These are phyloP conservation scores for Clarias gariepinus DNA, from an alignment of 2,113 vertebrate genomes.

Conservation along the genomic window DNA sequence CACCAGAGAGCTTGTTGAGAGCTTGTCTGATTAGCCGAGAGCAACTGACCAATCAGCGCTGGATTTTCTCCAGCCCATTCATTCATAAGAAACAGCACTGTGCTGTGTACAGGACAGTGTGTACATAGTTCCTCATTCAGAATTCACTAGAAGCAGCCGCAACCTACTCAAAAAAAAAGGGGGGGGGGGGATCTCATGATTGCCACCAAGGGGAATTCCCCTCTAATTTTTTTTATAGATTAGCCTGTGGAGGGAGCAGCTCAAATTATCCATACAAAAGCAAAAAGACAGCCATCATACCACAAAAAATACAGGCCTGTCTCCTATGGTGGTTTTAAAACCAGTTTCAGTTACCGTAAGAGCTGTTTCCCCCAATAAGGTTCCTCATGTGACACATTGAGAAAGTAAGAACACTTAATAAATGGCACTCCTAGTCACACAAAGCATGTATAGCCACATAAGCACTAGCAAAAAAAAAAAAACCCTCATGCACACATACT, in stretches of 20 bases:
- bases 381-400: conserved; percentile 42
- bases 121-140: conserved; percentile 52
- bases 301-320: neutral
- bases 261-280: neutral
- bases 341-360: conserved; percentile 29
- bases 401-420: conserved; percentile 34
- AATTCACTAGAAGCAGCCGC: conserved; percentile 22
- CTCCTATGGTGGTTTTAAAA: neutral
- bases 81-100: conserved; percentile 67
- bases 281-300: neutral
- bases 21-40: conserved; percentile 47
- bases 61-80: conserved; percentile 67
- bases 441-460: conserved; percentile 8
- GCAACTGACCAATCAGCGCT: conserved; percentile 66
- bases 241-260: neutral
- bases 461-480: neutral
- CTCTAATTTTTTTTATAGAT: conserved; percentile 11
- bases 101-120: conserved; percentile 59
- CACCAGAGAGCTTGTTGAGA: conserved; percentile 35
- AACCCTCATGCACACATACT: neutral
- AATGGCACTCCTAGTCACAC: conserved; percentile 31
- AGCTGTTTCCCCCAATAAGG: conserved; percentile 11
- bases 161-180: conserved; percentile 46
- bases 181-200: conserved; percentile 19
- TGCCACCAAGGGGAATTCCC: conserved; percentile 37